A percentile compares a stretch with the other conserved stretches of the same genome.
Conservation (phyloP, 2,797 vertebrate species). For the Sciurus carolinensis region DNA sequence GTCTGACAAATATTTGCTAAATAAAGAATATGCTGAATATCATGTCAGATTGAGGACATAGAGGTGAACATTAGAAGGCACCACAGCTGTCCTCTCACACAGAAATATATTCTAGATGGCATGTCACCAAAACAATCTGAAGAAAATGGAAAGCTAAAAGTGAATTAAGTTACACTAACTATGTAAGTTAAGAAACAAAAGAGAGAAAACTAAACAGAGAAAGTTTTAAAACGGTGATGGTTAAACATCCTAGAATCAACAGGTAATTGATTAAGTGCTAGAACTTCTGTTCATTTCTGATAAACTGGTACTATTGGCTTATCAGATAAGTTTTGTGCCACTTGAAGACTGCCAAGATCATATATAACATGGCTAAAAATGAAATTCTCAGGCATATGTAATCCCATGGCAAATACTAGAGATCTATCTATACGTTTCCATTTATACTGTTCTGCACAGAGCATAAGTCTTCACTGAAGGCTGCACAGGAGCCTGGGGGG, state of each 20-base stretch:
- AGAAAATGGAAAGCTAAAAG: background rate
- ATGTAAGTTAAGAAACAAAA: background rate
- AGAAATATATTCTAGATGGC: slow-evolving; percentile 7
- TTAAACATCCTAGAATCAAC: background rate
- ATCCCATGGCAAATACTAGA: background rate
- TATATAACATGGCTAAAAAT: background rate
- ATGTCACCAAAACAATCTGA: background rate
- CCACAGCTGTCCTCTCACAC: background rate
- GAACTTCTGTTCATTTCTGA: background rate
- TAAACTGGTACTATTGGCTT: background rate
- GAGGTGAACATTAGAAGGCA: background rate
- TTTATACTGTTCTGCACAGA: background rate
- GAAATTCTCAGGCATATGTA: background rate
- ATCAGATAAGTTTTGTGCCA: background rate
- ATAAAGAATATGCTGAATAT: background rate
- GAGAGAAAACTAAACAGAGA: background rate
- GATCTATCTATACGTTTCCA: background rate
- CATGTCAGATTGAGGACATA: background rate
- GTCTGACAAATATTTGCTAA: background rate
- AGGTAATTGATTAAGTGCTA: background rate
- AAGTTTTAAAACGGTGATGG: background rate
- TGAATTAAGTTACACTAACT: background rate
- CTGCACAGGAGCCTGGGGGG: background rate
- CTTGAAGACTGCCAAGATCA: slow-evolving; percentile 1
- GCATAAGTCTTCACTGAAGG: background rate